Evolutionary conservation across 1,140 invertebrate species (phyloP), one percentile per base, ranked within the genome.

Genomic region (Copidosoma floridanum): DNA sequence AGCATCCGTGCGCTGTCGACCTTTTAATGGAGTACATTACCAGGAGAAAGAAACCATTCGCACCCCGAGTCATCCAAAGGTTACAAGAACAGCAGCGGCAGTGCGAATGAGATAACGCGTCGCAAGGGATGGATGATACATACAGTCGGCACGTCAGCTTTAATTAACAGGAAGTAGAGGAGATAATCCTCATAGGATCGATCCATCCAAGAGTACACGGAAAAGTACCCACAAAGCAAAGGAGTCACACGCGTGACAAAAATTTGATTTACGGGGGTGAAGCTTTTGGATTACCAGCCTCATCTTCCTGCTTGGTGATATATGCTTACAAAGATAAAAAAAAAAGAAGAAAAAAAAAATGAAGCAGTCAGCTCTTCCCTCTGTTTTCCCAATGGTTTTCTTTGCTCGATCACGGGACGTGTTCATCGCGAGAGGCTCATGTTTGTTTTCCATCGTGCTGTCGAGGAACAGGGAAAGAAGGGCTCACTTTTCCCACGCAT

Each of bases 311-410:
- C n/a, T n/a, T n/a, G n/a, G n/a, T n/a, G n/a, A n/a, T n/a, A n/a
- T n/a, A n/a, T n/a, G n/a, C n/a, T n/a, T n/a, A n/a, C n/a, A n/a
- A n/a, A n/a, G n/a, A n/a, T n/a, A n/a, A n/a, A n/a, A n/a, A n/a
- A n/a, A n/a, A 37, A 20, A 20, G 27, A 7, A 37, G 11, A 12
- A 27, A 29, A 18, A 46, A 23, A 46, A 8, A 43, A 8, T 11
- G 37, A n/a, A 40, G 18, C 5, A n/a, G 5, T 40, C 5, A 29
- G 26, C 20, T 35, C 4, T 20, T 12, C 48, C 10, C 27, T 20
- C 48, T 51, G n/a, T 51, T 27, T 21, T 51, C 18, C 10, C 37
- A 51, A 51, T 51, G 24, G 48, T 21, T 51, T 51, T 51, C 48
- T 37, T 37, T 37, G n/a, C 8, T 11, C 2, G 8, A 24, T 21